Base-by-base conservation (phyloP, 2,113 vertebrate genomes). In the Tragelaphus buxtoni region DNA sequence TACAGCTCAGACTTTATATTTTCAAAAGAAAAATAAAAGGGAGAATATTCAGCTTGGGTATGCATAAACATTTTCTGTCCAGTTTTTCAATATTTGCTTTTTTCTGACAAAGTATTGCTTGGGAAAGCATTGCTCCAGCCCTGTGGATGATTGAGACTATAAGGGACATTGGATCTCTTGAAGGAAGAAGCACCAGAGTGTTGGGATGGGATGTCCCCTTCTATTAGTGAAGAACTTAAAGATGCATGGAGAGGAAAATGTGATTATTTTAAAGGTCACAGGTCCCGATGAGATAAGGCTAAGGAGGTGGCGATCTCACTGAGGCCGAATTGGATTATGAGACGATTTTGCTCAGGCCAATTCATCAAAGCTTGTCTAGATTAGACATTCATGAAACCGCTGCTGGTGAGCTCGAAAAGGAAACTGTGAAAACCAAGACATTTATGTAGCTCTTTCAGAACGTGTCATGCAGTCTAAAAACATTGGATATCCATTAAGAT, bases 311-410 rank as follows among this genome's bases (percentile, higher is more conserved):
- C 9, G 26, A 47, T 82, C 74, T 74, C 32, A 76, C 76, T 79
- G 10, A 0, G 14, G 51, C 69, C 30, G 60, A 94, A 97, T 93
- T 87, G 81, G 97, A 95, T 92, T 95, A 95, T 0, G 86, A 69
- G 92, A n/a, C 10, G 16, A 56, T 96, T 96, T 85, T 53, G 42
- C 72, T 95, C 47, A 30, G 95, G 91, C 88, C 92, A 91, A 93
- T 95, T 96, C 93, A 97, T 95, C 93, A 95, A 94, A 74, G 39
- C 83, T 87, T 65, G 80, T 94, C 96, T 94, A 85, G 86, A 97
- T 94, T 39, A 96, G 91, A 87, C 58, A 12, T 60, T 89, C 93
- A n/a, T 4, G 26, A 63, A 95, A 76, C 4, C 28, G 3, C 42
- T 8, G 39, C 56, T 28, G 47, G 17, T 49, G 17, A 49, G 61